These are phyloP conservation scores for Thunnus thynnus DNA, from an alignment of 2,113 vertebrate genomes.

Conservation along the genomic window DNA sequence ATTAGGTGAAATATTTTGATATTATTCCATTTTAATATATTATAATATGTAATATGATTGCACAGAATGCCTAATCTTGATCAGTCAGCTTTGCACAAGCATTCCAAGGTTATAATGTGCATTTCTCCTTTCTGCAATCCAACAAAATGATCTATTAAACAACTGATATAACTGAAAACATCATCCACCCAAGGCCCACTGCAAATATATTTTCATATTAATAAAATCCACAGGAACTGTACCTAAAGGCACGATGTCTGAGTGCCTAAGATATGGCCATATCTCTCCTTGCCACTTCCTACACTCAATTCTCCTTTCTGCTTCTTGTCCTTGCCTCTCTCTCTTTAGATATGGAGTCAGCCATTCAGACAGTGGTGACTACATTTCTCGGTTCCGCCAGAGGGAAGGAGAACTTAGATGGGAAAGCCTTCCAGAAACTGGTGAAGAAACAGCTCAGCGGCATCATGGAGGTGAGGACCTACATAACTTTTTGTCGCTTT, in stretches of 20 bases:
- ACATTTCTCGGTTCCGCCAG: slow-evolving; percentile 70
- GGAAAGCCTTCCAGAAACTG: slow-evolving; percentile 76
- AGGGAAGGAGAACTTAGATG: slow-evolving; percentile 73
- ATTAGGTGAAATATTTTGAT: neutral
- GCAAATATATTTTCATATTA: slow-evolving; percentile 10
- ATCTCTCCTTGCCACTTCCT: slow-evolving; percentile 14
- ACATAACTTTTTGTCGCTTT: neutral
- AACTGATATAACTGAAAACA: slow-evolving; percentile 4
- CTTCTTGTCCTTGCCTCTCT: slow-evolving; percentile 27
- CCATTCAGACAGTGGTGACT: slow-evolving; percentile 79
- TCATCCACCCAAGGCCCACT: neutral
- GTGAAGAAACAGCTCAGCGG: slow-evolving; percentile 71
- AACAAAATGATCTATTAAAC: slow-evolving; percentile 24
- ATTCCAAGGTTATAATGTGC: slow-evolving; percentile 10
- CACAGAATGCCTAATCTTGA: neutral
- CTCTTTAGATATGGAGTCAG: slow-evolving; percentile 77
- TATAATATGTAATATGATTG: neutral
- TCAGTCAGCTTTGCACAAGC: neutral
- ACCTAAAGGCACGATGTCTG: slow-evolving; percentile 16
- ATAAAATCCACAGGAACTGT: neutral
- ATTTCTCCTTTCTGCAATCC: neutral
- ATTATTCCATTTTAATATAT: neutral
- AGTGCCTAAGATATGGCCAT: slow-evolving; percentile 25
- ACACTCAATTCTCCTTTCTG: slow-evolving; percentile 6
- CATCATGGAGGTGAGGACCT: slow-evolving; percentile 75